A percentile compares a stretch with the other conserved stretches of the same genome.
These are phyloP conservation scores for Macrobrachium rosenbergii DNA, from an alignment of 1,140 invertebrate species.

Conservation along the genomic window DNA sequence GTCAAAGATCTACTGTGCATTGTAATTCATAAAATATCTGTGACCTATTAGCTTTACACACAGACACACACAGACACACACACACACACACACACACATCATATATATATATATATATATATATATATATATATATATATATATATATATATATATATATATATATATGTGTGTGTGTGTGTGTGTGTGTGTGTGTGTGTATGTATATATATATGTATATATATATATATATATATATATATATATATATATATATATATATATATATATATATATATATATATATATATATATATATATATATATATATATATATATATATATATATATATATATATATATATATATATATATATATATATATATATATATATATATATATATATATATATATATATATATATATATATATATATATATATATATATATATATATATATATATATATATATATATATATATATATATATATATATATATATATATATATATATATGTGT, in stretches of 20 bases:
- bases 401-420: constrained; percentile 24
- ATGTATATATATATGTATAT: no score
- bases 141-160: no score
- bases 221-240: neutral
- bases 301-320: neutral
- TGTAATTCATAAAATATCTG: no score
- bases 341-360: neutral
- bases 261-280: neutral
- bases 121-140: no score
- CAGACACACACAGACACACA: no score
- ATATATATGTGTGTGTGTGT: no score
- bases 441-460: constrained; percentile 6
- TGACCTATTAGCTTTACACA: no score
- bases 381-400: constrained; percentile 10
- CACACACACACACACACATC: no score
- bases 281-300: neutral
- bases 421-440: constrained; percentile 24
- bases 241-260: neutral
- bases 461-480: constrained; percentile 11
- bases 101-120: no score
- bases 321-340: constrained; percentile 14
- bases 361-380: neutral
- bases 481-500: constrained; percentile 17
- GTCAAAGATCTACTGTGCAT: no score
- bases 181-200: no score